Percentiles rank a stretch among this genome's conserved stretches.
Evolutionary conservation across 2,797 vertebrate species (phyloP).

Genomic region (Artibeus lituratus): DNA sequence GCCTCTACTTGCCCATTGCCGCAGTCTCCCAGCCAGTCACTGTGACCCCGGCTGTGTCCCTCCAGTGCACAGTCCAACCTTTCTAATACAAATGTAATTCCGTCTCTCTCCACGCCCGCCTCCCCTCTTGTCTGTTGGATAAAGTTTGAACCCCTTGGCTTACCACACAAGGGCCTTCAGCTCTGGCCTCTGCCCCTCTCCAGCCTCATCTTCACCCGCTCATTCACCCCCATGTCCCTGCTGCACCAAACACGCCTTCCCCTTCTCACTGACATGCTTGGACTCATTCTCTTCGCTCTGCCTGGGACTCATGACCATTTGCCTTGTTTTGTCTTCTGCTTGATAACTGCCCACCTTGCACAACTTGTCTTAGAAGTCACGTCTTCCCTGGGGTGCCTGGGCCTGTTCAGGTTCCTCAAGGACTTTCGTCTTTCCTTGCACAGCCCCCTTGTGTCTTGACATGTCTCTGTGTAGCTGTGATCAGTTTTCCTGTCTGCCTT

Average conservation of each 20-base stretch:
- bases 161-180: not conserved
- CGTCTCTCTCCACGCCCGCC: not conserved
- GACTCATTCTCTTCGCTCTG: not conserved
- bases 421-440: not conserved
- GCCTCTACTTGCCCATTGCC: not conserved
- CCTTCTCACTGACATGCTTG: not conserved
- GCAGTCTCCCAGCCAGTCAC: not conserved
- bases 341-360: not conserved
- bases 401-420: not conserved
- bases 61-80: not conserved
- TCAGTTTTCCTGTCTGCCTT: not conserved
- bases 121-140: not conserved
- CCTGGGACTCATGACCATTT: not conserved
- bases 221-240: rapidly evolving
- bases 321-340: not conserved
- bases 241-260: rapidly evolving
- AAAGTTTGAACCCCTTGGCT: not conserved
- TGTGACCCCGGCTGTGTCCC: not conserved
- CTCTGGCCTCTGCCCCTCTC: not conserved
- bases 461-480: not conserved
- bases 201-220: not conserved
- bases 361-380: not conserved
- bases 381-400: not conserved
- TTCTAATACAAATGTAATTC: not conserved
- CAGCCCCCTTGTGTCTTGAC: not conserved